phyloP scores from a whole-genome alignment of 2,113 vertebrate genomes.

The Nanger granti region DNA sequence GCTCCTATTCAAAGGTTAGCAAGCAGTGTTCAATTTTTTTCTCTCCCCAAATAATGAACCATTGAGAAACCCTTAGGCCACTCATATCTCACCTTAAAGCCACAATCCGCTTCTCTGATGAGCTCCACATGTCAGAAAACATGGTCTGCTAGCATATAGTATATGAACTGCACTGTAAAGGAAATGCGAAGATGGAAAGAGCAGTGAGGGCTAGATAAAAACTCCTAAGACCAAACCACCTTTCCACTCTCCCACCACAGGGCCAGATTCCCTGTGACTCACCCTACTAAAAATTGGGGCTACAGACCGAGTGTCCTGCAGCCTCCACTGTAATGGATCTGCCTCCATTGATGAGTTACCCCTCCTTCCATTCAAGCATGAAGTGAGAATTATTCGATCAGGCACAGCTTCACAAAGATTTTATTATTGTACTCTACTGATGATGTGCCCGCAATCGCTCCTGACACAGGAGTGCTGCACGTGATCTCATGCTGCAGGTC shows the following conservation, averaged over 20 bases:
- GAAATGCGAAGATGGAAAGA: background rate
- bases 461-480: background rate
- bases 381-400: slow-evolving; percentile 9
- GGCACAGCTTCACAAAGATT: background rate
- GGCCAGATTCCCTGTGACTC: background rate
- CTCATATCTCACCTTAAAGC: background rate
- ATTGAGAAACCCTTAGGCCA: background rate
- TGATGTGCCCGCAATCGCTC: background rate
- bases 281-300: background rate
- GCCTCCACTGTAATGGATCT: background rate
- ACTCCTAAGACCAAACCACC: background rate
- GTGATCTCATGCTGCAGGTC: background rate
- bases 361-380: background rate
- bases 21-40: background rate
- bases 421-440: background rate
- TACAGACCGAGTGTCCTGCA: background rate
- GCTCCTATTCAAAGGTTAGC: background rate
- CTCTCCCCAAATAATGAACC: background rate
- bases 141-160: background rate
- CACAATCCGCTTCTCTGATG: background rate
- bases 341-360: background rate
- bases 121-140: background rate
- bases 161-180: background rate
- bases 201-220: background rate
- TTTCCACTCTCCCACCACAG: background rate